Evolutionary conservation across 1,140 invertebrate species (phyloP).

Genomic region (Leucophenga varia): DNA sequence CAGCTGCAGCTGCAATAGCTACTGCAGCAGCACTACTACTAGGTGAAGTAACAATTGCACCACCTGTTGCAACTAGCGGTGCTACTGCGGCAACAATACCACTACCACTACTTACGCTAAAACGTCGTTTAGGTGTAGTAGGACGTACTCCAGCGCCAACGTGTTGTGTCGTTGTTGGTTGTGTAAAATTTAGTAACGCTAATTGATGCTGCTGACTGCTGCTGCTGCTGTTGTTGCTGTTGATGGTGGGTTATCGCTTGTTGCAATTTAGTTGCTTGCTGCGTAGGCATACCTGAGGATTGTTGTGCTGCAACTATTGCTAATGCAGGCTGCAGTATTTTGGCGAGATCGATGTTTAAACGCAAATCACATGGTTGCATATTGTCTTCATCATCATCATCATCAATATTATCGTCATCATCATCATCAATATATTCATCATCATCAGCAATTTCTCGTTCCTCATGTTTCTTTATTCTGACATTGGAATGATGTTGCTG

Average conservation of each 20-base stretch:
- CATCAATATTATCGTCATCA: slow-evolving; percentile 16
- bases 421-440: slow-evolving; percentile 21
- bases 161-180: slow-evolving; percentile 21
- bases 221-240: slow-evolving; percentile 18
- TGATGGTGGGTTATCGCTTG: slow-evolving; percentile 20
- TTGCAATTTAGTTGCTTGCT: slow-evolving; percentile 8
- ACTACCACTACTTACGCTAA: slow-evolving; percentile 36
- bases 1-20: slow-evolving; percentile 11
- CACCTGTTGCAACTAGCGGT: neutral
- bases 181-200: slow-evolving; percentile 14
- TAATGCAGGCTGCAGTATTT: slow-evolving; percentile 14
- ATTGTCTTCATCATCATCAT: slow-evolving; percentile 11
- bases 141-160: slow-evolving; percentile 22
- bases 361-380: slow-evolving; percentile 49
- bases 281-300: slow-evolving; percentile 9
- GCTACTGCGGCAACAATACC: slow-evolving; percentile 5
- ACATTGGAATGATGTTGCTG: slow-evolving; percentile 21
- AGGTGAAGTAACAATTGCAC: slow-evolving; percentile 11
- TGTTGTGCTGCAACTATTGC: slow-evolving; percentile 23
- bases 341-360: slow-evolving; percentile 26
- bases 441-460: no score
- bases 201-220: slow-evolving; percentile 11
- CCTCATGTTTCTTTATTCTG: no score
- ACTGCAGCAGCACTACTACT: slow-evolving; percentile 18
- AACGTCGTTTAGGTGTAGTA: slow-evolving; percentile 33